Base-by-base conservation (phyloP, 2,888 invertebrate genomes). In the Epirrita christyi region DNA sequence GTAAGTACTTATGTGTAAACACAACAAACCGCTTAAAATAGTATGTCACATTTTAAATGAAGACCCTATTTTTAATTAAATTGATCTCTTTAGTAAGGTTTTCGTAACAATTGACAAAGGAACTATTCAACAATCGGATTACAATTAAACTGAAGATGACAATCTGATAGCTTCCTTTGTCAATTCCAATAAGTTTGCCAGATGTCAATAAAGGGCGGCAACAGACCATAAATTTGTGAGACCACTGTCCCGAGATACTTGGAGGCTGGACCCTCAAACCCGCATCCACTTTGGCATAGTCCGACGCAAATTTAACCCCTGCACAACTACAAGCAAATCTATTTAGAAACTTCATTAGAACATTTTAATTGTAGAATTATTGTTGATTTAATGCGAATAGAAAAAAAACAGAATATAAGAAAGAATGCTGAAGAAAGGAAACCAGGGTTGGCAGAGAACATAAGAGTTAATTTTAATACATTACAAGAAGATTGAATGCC, bases 221-320 rank as follows among this genome's bases (percentile, higher is more conserved):
- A 83, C 83, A 83, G 81, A 85, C 82, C 82, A 81, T 74, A 79
- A 81, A 83, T 81, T 82, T 80, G 79, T 75, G 73, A 76, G 71
- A 76, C 78, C 81, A 78, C 73, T 80, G 78, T 78, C 75, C 75
- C 76, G 75, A 83, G 87, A 89, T 90, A 90, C 90, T 90, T 90
- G 90, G 90, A 90, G 89, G 86, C 84, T 84, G 88, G 85, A 76
- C 81, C 76, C 78, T 78, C 80, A 70, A 80, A 85, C 88, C 86
- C 88, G 86, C 87, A 86, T 88, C 83, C 82, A 76, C 84, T 88
- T 85, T 85, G 82, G 74, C 76, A 74, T 78, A 68, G 78, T 75
- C 76, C 76, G 70, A 76, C 78, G 78, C 83, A 83, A 32, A 4
- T 21, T 21, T 75, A 79, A 70, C 75, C 78, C 76, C 80, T 77